A percentile compares a stretch with the other conserved stretches of the same genome.
Evolutionary conservation across 2,113 vertebrate genomes (phyloP).

Genomic region (Rhinogobius similis): DNA sequence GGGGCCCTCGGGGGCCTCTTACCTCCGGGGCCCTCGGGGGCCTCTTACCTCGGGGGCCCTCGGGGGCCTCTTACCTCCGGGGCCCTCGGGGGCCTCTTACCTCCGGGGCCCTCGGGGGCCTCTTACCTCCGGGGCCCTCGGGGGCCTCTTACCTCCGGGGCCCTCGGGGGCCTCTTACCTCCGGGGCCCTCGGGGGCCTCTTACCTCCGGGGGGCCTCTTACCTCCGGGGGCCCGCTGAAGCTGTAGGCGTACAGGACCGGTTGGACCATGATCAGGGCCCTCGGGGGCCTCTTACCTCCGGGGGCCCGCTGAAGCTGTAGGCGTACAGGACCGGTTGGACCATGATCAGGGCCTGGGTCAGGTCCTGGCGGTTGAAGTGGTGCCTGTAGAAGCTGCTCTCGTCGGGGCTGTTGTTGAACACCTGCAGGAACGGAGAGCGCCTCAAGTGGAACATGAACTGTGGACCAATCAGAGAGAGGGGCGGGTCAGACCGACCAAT

Average conservation of each 20-base stretch:
- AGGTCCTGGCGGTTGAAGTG: conserved; percentile 94
- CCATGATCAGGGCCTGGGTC: conserved; percentile 97
- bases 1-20: too few species aligned
- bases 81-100: too few species aligned
- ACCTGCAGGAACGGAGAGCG: conserved; percentile 97
- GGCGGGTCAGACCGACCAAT: neutral
- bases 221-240: neutral
- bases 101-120: conserved; percentile 96
- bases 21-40: too few species aligned
- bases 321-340: conserved; percentile 96
- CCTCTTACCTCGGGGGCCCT: conserved; percentile 85
- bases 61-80: too few species aligned
- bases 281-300: conserved; percentile 65
- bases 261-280: too few species aligned
- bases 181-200: too few species aligned
- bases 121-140: too few species aligned
- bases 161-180: too few species aligned
- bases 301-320: conserved; percentile 96
- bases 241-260: neutral
- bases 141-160: conserved; percentile 80
- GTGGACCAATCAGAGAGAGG: conserved; percentile 6
- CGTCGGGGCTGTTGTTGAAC: conserved; percentile 97
- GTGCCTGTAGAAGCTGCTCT: conserved; percentile 94
- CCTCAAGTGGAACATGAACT: conserved; percentile 99
- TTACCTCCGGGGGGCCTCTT: too few species aligned